phyloP scores from a whole-genome alignment of 2,888 invertebrate species.

The Diloba caeruleocephala region DNA sequence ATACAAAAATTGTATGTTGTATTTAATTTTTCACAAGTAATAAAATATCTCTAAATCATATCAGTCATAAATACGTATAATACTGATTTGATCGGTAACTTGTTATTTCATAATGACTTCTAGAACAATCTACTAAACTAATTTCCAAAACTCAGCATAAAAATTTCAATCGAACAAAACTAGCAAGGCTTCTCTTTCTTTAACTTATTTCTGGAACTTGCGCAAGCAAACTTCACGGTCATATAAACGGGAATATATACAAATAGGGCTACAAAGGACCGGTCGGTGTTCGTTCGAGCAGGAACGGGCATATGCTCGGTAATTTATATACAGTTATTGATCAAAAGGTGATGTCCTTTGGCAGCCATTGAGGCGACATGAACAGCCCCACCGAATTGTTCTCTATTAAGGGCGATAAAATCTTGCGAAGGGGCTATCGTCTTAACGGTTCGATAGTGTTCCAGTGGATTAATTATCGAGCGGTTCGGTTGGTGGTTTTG shows the following conservation, averaged over 20 bases:
- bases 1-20: too few species aligned
- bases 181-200: slow-evolving; percentile 2
- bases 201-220: slow-evolving; percentile 17
- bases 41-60: too few species aligned
- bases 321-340: slow-evolving; percentile 89
- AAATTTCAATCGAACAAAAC: neutral
- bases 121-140: slow-evolving; percentile 5
- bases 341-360: slow-evolving; percentile 87
- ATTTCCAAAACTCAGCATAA: neutral
- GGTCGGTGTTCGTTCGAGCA: slow-evolving; percentile 79
- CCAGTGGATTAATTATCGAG: slow-evolving; percentile 67
- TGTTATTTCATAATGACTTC: neutral
- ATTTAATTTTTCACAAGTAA: too few species aligned
- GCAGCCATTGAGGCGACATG: slow-evolving; percentile 81
- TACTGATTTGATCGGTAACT: neutral
- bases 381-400: slow-evolving; percentile 78
- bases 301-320: slow-evolving; percentile 86
- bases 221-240: slow-evolving; percentile 46
- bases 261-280: slow-evolving; percentile 73
- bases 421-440: slow-evolving; percentile 73
- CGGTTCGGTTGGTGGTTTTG: slow-evolving; percentile 56
- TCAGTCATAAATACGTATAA: too few species aligned
- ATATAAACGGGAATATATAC: slow-evolving; percentile 55
- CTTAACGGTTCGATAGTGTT: slow-evolving; percentile 71
- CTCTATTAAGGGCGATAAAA: slow-evolving; percentile 85